Evolutionary conservation across 2,888 invertebrate genomes (phyloP).

Genomic region (Sialis lutaria): DNA sequence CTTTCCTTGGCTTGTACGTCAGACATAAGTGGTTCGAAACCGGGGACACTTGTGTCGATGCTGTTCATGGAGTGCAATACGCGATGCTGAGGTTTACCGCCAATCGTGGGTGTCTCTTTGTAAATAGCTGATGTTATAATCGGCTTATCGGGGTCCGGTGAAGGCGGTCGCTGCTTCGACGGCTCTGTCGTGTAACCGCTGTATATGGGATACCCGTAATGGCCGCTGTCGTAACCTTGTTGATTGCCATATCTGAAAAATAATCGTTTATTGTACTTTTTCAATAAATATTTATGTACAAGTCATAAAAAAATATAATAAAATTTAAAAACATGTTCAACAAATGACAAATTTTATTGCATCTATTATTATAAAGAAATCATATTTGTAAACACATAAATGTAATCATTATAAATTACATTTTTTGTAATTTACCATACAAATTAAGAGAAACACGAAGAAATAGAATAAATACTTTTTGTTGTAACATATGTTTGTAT

Average conservation of each 20-base stretch:
- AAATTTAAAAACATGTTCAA: no score
- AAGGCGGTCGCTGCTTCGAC: conserved; percentile 15
- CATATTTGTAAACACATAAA: no score
- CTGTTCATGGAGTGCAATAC: conserved; percentile 14
- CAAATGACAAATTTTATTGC: no score
- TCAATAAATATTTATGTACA: no score
- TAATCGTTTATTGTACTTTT: not conserved
- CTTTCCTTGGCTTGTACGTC: conserved; percentile 31
- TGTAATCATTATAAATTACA: no score
- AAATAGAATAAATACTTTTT: no score
- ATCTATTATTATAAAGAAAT: no score
- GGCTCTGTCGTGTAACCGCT: conserved; percentile 34
- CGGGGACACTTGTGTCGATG: conserved; percentile 4
- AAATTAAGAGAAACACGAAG: no score
- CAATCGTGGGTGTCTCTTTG: conserved; percentile 31
- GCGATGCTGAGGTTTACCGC: conserved; percentile 15
- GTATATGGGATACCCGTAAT: conserved; percentile 49
- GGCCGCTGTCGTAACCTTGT: conserved; percentile 54
- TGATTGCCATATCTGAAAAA: conserved; percentile 59
- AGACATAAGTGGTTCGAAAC: conserved; percentile 15
- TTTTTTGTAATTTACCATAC: no score
- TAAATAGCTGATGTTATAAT: conserved; percentile 53
- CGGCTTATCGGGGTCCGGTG: conserved; percentile 38
- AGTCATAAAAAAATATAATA: no score
- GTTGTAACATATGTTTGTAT: no score